Conservation (phyloP, 1,140 invertebrate species). For the Diplogasteroides magnus region DNA sequence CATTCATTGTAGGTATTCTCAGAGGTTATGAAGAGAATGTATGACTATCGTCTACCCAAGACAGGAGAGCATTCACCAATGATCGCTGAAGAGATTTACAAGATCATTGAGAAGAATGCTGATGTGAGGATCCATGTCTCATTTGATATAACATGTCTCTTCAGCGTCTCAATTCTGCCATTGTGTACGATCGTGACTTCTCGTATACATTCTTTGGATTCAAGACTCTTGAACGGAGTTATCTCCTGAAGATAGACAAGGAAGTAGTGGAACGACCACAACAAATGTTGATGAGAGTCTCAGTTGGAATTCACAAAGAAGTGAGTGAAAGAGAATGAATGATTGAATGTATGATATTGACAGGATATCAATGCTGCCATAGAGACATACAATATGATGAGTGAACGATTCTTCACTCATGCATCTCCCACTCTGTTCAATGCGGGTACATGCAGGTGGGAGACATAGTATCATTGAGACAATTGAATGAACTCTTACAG, state of each 20-base stretch:
- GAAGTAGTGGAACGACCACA: constrained; percentile 92
- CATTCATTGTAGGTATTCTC: constrained; percentile 58
- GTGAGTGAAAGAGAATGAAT: too few relatives aligned
- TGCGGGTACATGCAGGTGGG: constrained; percentile 72
- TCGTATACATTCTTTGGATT: constrained; percentile 97
- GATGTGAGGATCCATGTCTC: constrained; percentile 62
- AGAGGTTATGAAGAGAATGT: constrained; percentile 86
- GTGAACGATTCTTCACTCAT: constrained; percentile 91
- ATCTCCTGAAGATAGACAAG: constrained; percentile 82
- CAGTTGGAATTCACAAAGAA: constrained; percentile 79
- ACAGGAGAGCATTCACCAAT: constrained; percentile 71
- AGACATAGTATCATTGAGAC: too few relatives aligned
- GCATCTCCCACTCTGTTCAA: constrained; percentile 92
- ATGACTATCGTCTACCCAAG: constrained; percentile 70
- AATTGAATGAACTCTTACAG: not conserved
- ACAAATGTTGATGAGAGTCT: constrained; percentile 93
- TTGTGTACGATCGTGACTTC: constrained; percentile 93
- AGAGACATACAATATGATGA: constrained; percentile 83
- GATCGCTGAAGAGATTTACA: constrained; percentile 76
- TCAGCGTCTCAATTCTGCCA: constrained; percentile 76
- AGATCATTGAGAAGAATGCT: constrained; percentile 79
- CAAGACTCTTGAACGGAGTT: constrained; percentile 90
- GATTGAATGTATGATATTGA: too few relatives aligned
- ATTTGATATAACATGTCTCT: constrained; percentile 18
- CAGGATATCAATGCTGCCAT: constrained; percentile 35